Evolutionary conservation across 2,888 invertebrate genomes (phyloP), one percentile per base, ranked within the genome.

Genomic region (Eudemis profundana): DNA sequence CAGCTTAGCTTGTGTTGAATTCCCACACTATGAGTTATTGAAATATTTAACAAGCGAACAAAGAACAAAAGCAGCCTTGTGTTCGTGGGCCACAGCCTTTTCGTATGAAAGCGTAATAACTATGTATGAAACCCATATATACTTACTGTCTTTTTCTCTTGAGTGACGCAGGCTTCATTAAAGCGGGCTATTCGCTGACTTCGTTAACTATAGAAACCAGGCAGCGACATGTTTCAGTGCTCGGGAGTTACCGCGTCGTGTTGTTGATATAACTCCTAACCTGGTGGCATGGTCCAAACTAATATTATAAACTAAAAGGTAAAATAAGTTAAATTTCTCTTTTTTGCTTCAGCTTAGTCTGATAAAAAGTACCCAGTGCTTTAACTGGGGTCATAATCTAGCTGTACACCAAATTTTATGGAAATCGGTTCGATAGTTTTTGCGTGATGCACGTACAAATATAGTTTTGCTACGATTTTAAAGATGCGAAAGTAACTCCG

Each of bases 41-140:
- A 87, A 87, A 86, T 54, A 87, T 87, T 86, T 86, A 88, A 87
- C 84, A 82, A 86, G 83, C 78, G 72, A 70, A 78, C 77, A 77
- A 79, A 81, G 82, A 85, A 87, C 84, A 86, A 87, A 85, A 84
- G 78, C 70, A 68, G 76, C 76, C 70, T 77, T 78, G 77, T 83
- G 81, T 83, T 84, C 79, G 79, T 81, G 51, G 73, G 74, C 79
- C 79, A 44, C 42, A 49, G 56, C 36, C 56, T 3, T 33, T 33
- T 33, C 10, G 33, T 10, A 33, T 10, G 7, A 10, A 4, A 33
- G 2, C 5, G 33, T 8, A 8, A 33, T 8, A 33, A 33, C 8
- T 3, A 8, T 8, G 33, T 8, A 33, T 33, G 33, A 8, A 33
- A 10, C 10, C 8, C 10, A 33, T 33, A 33, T 5, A 23, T 2